phyloP scores from a whole-genome alignment of 2,113 vertebrate species.

The Plecturocebus donacophilus region DNA sequence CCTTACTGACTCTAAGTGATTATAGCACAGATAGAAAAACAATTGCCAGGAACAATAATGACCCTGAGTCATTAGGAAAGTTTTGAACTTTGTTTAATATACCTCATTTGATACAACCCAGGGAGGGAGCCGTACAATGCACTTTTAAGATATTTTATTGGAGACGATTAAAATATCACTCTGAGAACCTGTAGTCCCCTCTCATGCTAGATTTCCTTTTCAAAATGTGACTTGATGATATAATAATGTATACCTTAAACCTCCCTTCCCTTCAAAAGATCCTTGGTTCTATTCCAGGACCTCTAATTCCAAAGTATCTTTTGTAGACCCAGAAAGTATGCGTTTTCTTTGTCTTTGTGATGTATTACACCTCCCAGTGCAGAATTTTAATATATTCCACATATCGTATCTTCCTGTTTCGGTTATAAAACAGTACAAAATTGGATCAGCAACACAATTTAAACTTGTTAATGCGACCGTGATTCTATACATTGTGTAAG shows the following conservation, averaged over 20 bases:
- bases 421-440: conserved; percentile 94
- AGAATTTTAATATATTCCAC: conserved; percentile 82
- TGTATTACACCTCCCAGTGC: not conserved
- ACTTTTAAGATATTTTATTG: not conserved
- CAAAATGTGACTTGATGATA: not conserved
- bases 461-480: conserved; percentile 87
- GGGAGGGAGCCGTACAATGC: not conserved
- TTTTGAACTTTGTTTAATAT: not conserved
- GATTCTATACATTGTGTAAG: conserved; percentile 85
- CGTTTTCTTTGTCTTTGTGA: conserved; percentile 19
- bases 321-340: conserved; percentile 52
- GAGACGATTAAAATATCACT: not conserved
- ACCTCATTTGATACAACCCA: conserved; percentile 24
- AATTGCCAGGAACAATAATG: not conserved
- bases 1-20: not conserved
- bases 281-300: conserved; percentile 48
- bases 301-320: conserved; percentile 59
- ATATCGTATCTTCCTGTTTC: conserved; percentile 87
- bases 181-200: not conserved
- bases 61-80: not conserved
- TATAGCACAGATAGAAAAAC: not conserved
- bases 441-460: conserved; percentile 91
- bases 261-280: not conserved
- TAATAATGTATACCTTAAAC: not conserved
- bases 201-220: not conserved